Evolutionary conservation across 2,797 vertebrate genomes (phyloP).

Genomic region (Threskiornis aethiopicus): DNA sequence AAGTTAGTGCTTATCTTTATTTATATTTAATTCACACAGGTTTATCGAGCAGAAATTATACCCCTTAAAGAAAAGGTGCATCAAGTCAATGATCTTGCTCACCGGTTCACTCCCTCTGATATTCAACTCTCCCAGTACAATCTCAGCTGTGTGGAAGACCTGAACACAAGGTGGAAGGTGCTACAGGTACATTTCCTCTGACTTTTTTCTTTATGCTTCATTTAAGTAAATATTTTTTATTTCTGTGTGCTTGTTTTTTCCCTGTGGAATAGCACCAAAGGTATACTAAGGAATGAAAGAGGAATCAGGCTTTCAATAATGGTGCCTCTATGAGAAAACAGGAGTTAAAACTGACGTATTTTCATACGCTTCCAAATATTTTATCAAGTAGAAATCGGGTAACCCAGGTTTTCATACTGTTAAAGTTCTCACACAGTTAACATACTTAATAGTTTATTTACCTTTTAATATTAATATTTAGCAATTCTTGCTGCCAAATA

Average conservation of each 20-base stretch:
- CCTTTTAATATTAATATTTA: not conserved
- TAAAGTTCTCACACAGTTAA: not conserved
- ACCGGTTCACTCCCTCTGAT: constrained; percentile 81
- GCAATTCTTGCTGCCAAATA: not conserved
- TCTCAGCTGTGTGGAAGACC: constrained; percentile 87
- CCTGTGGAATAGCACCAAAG: not conserved
- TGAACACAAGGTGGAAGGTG: constrained; percentile 92
- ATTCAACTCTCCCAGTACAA: constrained; percentile 90
- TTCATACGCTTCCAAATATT: not conserved
- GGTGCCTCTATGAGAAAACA: not conserved
- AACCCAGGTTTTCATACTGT: not conserved
- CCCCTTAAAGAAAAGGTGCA: constrained; percentile 91
- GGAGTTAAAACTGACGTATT: not conserved
- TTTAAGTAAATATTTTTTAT: not conserved
- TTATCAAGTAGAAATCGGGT: not conserved
- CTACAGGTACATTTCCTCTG: constrained; percentile 83
- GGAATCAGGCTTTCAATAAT: not conserved
- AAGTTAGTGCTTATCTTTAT: not conserved
- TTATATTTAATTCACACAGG: constrained; percentile 72
- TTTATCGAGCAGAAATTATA: constrained; percentile 87
- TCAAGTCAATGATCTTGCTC: constrained; percentile 87
- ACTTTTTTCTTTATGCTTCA: not conserved
- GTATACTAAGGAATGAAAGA: not conserved
- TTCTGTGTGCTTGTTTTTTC: not conserved
- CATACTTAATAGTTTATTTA: not conserved